Percentiles rank a stretch among this genome's conserved stretches.
Evolutionary conservation across 53 echinoderm and acorn worm species (phyloP).

Genomic region (Echinarachnius parma): DNA sequence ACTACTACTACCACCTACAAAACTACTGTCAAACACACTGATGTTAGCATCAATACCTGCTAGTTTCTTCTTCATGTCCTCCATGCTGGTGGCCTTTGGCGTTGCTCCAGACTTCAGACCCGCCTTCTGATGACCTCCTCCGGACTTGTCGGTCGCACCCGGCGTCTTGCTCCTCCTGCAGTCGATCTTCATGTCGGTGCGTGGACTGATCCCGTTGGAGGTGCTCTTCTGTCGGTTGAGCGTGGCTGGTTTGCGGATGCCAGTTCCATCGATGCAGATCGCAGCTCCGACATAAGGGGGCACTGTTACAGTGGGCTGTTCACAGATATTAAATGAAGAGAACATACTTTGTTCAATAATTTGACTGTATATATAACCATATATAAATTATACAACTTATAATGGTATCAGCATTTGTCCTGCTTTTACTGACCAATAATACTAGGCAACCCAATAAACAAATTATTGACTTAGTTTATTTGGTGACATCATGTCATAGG

Average conservation of each 20-base stretch:
- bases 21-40: constrained; percentile 37
- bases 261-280: constrained; percentile 63
- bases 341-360: too few species aligned
- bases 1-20: constrained; percentile 19
- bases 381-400: too few species aligned
- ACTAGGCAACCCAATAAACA: too few species aligned
- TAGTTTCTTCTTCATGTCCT: constrained; percentile 86
- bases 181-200: constrained; percentile 20
- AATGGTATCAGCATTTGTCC: too few species aligned
- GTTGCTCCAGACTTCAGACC: constrained; percentile 27
- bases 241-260: constrained; percentile 63
- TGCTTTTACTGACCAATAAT: too few species aligned
- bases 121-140: constrained; percentile 35
- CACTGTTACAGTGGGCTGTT: constrained; percentile 66
- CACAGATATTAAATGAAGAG: too few species aligned
- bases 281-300: constrained; percentile 86
- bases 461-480: too few species aligned
- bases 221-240: constrained; percentile 78
- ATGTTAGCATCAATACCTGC: constrained; percentile 84
- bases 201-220: constrained; percentile 57
- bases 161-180: constrained; percentile 24
- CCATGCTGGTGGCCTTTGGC: constrained; percentile 65
- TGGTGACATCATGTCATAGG: too few species aligned
- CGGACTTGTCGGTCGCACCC: constrained; percentile 25
- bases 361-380: too few species aligned